Evolutionary conservation across 64 coral and sea anemone species (phyloP).

Genomic region (Cladopsammia gracilis): DNA sequence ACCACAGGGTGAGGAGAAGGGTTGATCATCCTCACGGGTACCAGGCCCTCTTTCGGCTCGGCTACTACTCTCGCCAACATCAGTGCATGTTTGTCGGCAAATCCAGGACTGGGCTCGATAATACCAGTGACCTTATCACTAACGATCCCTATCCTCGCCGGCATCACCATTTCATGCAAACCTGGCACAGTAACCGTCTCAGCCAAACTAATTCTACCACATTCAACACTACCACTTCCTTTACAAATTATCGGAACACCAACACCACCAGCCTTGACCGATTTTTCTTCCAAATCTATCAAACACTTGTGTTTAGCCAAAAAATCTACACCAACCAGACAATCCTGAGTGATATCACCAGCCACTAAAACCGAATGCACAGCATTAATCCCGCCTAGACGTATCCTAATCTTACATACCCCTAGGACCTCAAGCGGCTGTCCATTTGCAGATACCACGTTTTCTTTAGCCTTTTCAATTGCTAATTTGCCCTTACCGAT

Average conservation of each 20-base stretch:
- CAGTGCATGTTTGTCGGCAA: neutral
- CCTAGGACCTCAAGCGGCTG: constrained; percentile 46
- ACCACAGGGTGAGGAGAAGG: constrained; percentile 38
- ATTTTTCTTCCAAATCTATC: constrained; percentile 23
- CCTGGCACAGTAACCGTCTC: constrained; percentile 66
- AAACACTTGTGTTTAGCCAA: constrained; percentile 5
- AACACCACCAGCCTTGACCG: constrained; percentile 25
- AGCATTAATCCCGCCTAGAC: constrained; percentile 19
- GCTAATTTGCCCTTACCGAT: neutral
- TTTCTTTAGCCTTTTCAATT: neutral
- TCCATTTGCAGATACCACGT: constrained; percentile 33
- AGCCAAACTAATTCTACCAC: constrained; percentile 50
- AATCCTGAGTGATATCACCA: constrained; percentile 45
- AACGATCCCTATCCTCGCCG: neutral
- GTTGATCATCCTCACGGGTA: constrained; percentile 46
- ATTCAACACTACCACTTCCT: constrained; percentile 3
- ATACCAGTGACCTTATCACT: neutral
- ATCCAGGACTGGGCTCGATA: constrained; percentile 7
- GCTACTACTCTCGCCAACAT: constrained; percentile 18
- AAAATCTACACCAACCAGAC: constrained; percentile 58
- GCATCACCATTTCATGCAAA: constrained; percentile 57
- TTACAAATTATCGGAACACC: neutral
- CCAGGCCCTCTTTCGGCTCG: constrained; percentile 27
- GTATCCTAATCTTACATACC: neutral
- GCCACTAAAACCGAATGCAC: constrained; percentile 1